These are phyloP conservation scores for Raphicerus campestris DNA, from an alignment of 2,113 vertebrate genomes.

Conservation along the genomic window DNA sequence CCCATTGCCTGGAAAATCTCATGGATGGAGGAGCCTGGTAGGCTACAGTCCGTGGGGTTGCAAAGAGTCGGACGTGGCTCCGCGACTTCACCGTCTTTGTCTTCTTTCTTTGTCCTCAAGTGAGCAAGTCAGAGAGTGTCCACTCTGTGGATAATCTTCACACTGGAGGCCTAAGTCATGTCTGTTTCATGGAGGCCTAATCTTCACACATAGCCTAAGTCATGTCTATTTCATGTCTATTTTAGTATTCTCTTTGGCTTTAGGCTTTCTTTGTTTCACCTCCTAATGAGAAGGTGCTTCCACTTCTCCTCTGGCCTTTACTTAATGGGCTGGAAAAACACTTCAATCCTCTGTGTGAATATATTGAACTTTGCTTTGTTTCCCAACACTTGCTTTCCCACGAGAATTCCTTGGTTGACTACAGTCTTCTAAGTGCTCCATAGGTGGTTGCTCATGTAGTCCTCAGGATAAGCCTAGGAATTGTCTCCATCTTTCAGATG, in stretches of 20 bases:
- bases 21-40: not conserved
- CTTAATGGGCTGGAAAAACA: not conserved
- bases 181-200: too few species aligned
- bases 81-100: not conserved
- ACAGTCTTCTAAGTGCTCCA: not conserved
- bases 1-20: not conserved
- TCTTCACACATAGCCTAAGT: not conserved
- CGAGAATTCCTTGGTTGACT: not conserved
- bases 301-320: not conserved
- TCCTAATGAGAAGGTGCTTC: not conserved
- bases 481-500: not conserved
- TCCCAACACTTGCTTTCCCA: not conserved
- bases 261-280: not conserved
- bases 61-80: accelerated
- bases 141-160: not conserved
- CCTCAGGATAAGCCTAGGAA: accelerated
- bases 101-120: not conserved
- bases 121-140: not conserved
- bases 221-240: accelerated
- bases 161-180: too few species aligned
- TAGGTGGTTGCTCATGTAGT: not conserved
- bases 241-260: not conserved
- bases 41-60: not conserved
- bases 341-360: not conserved
- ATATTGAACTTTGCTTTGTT: not conserved